These are phyloP conservation scores for Brachionus plicatilis DNA, from an alignment of 1,140 invertebrate species.

Conservation along the genomic window DNA sequence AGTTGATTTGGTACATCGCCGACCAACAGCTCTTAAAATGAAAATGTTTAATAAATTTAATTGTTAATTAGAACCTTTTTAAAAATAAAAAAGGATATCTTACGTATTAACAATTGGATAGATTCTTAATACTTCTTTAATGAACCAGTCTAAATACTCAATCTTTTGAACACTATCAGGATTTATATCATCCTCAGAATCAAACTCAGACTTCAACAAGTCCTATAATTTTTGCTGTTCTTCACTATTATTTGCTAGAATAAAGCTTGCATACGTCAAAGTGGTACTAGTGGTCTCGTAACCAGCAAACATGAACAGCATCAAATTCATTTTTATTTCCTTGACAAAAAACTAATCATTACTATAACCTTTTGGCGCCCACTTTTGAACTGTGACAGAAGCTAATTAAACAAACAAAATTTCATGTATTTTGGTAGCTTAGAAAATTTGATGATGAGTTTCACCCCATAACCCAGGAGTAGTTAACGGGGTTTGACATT, in stretches of 20 bases:
- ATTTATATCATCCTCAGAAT: neutral
- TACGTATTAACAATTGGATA: neutral
- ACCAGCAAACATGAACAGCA: constrained; percentile 51
- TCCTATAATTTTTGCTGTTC: constrained; percentile 56
- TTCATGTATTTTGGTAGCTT: no score
- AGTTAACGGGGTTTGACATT: no score
- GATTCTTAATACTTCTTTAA: neutral
- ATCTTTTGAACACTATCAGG: neutral
- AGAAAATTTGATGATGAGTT: no score
- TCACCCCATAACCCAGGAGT: no score
- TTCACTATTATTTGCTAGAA: constrained; percentile 56
- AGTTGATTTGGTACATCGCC: constrained; percentile 46
- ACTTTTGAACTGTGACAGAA: neutral
- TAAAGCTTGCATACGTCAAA: constrained; percentile 55
- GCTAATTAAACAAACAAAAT: no score
- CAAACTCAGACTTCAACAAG: constrained; percentile 47
- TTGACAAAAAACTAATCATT: constrained; percentile 26
- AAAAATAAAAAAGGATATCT: neutral
- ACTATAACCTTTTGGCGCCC: neutral
- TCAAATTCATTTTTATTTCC: constrained; percentile 48
- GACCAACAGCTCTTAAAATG: constrained; percentile 46
- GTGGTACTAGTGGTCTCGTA: constrained; percentile 58
- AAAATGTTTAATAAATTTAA: constrained; percentile 42
- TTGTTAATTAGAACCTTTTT: neutral
- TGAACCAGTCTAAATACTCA: constrained; percentile 8